Conservation (phyloP, 2,113 vertebrate species). For the Mustelus asterias region DNA sequence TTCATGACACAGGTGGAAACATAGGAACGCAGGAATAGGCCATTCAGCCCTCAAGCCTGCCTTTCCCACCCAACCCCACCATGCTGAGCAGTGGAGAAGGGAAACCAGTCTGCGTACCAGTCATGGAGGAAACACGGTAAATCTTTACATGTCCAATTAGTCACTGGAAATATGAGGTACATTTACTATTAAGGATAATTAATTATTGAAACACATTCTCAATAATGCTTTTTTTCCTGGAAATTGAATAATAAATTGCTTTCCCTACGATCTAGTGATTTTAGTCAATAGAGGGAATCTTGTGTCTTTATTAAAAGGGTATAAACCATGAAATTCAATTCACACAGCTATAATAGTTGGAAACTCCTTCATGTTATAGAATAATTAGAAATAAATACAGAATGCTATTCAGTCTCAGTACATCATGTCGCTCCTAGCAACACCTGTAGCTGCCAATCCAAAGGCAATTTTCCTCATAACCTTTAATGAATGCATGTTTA, state of each 20-base stretch:
- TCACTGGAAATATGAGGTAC: neutral
- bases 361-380: slow-evolving; percentile 1
- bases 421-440: neutral
- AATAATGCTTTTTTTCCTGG: neutral
- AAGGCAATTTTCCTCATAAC: neutral
- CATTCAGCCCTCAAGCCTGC: neutral
- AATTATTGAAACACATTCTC: neutral
- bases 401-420: neutral
- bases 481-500: neutral
- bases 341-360: neutral
- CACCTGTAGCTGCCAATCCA: neutral
- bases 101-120: neutral
- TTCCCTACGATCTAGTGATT: neutral
- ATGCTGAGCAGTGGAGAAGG: neutral
- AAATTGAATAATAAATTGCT: neutral
- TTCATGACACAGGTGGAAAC: neutral
- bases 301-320: neutral
- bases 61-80: too few species aligned
- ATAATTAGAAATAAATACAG: neutral
- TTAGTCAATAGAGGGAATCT: neutral
- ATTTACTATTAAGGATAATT: neutral
- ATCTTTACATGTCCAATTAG: neutral
- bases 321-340: neutral
- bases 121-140: neutral
- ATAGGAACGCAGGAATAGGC: neutral